Evolutionary conservation across 1,140 invertebrate species (phyloP), one percentile per base, ranked within the genome.

Genomic region (Drusus annulatus): DNA sequence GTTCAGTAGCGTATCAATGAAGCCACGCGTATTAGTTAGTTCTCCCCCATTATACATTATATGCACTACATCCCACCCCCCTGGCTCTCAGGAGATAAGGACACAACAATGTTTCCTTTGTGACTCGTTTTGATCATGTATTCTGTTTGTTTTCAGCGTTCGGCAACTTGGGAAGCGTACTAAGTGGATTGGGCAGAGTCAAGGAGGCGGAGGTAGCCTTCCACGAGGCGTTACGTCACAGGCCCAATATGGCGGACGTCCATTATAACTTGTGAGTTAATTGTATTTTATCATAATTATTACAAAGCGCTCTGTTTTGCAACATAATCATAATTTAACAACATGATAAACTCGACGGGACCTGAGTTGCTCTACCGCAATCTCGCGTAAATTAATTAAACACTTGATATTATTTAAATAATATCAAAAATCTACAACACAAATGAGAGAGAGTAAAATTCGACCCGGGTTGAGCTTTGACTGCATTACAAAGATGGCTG

Each of bases 181-280:
- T 98, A 75, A 98, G 95, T 87, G 93, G 94, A 23, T 94, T 96
- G 87, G 97, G 96, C 52, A 91, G 95, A 78, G 92, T 93, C 58
- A 91, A 92, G 58, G 97, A 98, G 90, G 97, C 97, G 1, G 96
- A 98, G 89, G 91, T 92, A 85, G 96, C 96, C 25, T 97, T 97
- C 86, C 93, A 94, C 86, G 94, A 94, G 87, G 97, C 97, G 60
- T 92, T 98, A 23, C 92, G 92, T 77, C 94, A 96, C 91, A 92
- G 97, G 88, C 94, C 95, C 80, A 98, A 98, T 89, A 98, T 98
- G 97, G 97, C 97, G 76, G 97, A 98, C 87, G 96, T 98, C 63
- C 97, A 98, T 91, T 98, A 98, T 88, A 98, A 98, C 90, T 91
- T 99, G 98, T 99, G 92, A 98, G 97, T 97, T 68, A 69, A 69